A percentile compares a stretch with the other conserved stretches of the same genome.
Conservation (phyloP, 2,888 invertebrate species). For the Pterostichus madidus region DNA sequence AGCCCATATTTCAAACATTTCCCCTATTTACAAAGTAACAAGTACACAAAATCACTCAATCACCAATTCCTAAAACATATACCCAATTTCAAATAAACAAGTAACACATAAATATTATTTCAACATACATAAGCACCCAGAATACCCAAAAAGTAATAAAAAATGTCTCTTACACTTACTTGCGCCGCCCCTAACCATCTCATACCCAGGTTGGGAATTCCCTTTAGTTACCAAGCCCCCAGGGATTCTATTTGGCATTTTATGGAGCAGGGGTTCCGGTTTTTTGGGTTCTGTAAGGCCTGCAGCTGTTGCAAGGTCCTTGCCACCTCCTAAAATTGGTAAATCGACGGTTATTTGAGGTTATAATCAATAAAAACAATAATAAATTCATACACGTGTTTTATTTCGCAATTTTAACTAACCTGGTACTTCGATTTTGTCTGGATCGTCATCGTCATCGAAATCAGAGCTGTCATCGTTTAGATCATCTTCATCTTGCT, state of each 20-base stretch:
- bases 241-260: constrained; percentile 74
- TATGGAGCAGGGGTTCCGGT: constrained; percentile 71
- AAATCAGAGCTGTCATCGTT: constrained; percentile 83
- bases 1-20: no score
- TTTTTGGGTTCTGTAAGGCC: constrained; percentile 78
- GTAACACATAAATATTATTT: no score
- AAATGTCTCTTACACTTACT: constrained; percentile 71
- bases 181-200: constrained; percentile 79
- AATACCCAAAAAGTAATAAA: background rate
- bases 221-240: constrained; percentile 78
- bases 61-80: no score
- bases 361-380: no score
- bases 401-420: constrained; percentile 68
- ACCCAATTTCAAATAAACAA: no score
- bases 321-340: constrained; percentile 86
- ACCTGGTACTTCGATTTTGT: constrained; percentile 95
- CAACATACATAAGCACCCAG: no score
- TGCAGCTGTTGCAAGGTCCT: constrained; percentile 90
- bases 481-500: constrained; percentile 75
- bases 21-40: no score
- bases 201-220: constrained; percentile 78
- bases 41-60: no score
- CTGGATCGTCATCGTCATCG: constrained; percentile 94
- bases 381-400: constrained; percentile 2
- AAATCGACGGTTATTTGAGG: constrained; percentile 67